Base-by-base conservation (phyloP, 2,797 vertebrate species). In the Trematomus bernacchii region DNA sequence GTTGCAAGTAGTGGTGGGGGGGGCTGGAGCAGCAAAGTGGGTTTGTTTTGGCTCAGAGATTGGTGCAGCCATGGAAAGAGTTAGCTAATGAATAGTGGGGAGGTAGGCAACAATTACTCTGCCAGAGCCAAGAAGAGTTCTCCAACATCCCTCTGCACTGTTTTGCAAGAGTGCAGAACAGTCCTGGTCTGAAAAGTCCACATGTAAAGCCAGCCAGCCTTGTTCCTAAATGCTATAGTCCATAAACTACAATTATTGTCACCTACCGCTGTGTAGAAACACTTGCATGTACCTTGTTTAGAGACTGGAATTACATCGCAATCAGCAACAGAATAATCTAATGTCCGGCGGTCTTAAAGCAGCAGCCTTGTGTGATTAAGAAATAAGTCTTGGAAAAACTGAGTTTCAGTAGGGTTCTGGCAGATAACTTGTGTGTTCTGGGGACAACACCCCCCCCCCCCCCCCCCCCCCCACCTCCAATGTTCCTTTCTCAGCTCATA, bases 401-500 rank as follows among this genome's bases (percentile, higher is more conserved):
- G 84, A 91, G 73, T 73, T 83, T 73, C 54, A 76, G 68, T 68
- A 0, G 71, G 70, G 65, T 85, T 83, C 87, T 90, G 85, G 83
- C 84, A 84, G 71, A 83, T 74, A 79, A 63, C 64, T 85, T 70
- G 77, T 83, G 82, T 87, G 80, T 88, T 89, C 77, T 91, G 83
- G 82, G 82, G 88, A 88, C 87, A 86, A 84, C 82, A 71, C 78
- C 80, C 83, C 87, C 80, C 83, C 87, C 76, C 84, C 69, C 78
- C 80, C 83, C 85, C 80, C 83, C 87, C 80, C 82, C 87, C 76
- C 73, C 84, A 87, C 83, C 77, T 87, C 77, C 80, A 88, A 62
- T 86, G 86, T 88, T 92, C 85, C 75, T 83, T 77, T 88, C 88
- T 77, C 83, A 70, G 84, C 91, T 93, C 94, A 94, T 93, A 93